Conservation (phyloP, 2,888 invertebrate species). For the Formica aserva region DNA sequence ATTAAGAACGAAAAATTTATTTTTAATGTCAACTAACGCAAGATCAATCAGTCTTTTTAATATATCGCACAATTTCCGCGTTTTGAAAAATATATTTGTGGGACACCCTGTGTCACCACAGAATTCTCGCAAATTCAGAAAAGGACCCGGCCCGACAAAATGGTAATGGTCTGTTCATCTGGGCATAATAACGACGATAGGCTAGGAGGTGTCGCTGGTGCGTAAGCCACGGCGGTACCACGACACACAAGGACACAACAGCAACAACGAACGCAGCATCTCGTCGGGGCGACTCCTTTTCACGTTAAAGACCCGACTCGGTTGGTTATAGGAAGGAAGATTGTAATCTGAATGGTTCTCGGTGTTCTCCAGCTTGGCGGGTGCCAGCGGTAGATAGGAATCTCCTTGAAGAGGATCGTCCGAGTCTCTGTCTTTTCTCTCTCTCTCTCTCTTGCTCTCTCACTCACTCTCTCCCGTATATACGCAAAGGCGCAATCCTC, state of each 20-base stretch:
- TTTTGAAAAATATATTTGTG: neutral
- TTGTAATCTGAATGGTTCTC: constrained; percentile 80
- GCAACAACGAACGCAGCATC: constrained; percentile 42
- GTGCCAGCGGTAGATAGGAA: constrained; percentile 79
- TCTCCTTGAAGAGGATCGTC: constrained; percentile 70
- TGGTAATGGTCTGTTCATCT: constrained; percentile 51
- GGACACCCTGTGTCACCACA: neutral
- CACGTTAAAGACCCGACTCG: constrained; percentile 55
- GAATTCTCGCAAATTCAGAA: neutral
- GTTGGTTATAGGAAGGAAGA: constrained; percentile 71
- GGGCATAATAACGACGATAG: constrained; percentile 30
- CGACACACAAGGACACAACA: constrained; percentile 52
- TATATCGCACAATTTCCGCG: neutral
- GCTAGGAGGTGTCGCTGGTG: constrained; percentile 55
- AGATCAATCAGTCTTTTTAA: neutral
- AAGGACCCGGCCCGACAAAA: neutral
- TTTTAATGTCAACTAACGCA: neutral
- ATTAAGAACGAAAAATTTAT: neutral
- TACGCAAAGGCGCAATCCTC: constrained; percentile 77
- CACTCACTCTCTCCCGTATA: constrained; percentile 48
- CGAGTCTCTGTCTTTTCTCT: constrained; percentile 25
- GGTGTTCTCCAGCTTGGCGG: constrained; percentile 77
- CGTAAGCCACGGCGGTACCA: constrained; percentile 18
- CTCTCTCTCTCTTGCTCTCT: neutral
- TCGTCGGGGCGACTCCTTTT: constrained; percentile 54